Evolutionary conservation across 1,140 invertebrate genomes (phyloP), one percentile per base, ranked within the genome.

Genomic region (Phenacoccus solenopsis): DNA sequence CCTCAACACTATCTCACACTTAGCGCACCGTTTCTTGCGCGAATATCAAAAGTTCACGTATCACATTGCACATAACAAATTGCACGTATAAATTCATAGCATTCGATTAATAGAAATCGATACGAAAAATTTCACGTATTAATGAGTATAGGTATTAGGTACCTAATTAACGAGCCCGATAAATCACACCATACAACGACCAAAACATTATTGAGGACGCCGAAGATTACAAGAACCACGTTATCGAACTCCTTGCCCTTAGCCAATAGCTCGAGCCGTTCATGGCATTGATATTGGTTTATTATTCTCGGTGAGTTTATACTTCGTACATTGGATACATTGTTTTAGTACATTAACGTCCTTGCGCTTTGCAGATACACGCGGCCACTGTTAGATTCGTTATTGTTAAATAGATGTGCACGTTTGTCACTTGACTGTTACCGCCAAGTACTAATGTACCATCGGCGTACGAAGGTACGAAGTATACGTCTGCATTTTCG

Each of bases 251-350:
- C 59, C 59, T 64, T 64, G 59, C 59, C 59, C 59, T 64, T 64
- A 64, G 59, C 59, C 59, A 64, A 24, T 64, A 64, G 3, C 20
- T 27, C 25, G 9, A 10, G 22, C 25, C 59, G 59, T 64, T 64
- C 59, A 22, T 64, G 59, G 59, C 59, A 64, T 64, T 64, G 59
- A 64, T 64, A 64, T 64, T 64, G 59, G 59, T 64, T 64, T 64
- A 64, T 64, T 64, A 64, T 64, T 64, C 59, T 24, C 59, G 25
- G 59, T 27, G 59, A 64, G 59, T 64, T 64, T 25, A 24, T 64
- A 49, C 38, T 49, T 49, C 30, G 13, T 49, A 49, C 38, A 49
- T n/a, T n/a, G 38, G 38, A n/a, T 49, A 49, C 38, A 49, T 49
- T 49, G 38, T 49, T 49, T 49, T 49, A 49, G 16, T 49, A 49